Percentiles rank a stretch among this genome's conserved stretches.
Evolutionary conservation across 1,140 invertebrate genomes (phyloP).

Genomic region (Platorchestia sp.): DNA sequence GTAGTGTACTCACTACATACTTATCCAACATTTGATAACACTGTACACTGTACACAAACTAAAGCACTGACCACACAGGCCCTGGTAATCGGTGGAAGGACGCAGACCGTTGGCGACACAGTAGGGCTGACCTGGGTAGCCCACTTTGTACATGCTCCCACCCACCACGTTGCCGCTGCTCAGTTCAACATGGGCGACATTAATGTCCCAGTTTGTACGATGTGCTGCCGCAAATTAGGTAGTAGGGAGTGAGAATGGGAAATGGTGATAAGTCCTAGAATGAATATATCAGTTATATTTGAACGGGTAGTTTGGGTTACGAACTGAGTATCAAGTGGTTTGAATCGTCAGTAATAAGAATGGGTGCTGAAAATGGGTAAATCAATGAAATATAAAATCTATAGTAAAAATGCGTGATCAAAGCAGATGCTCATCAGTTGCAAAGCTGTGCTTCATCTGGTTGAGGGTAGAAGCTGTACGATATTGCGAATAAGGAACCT

Average conservation of each 20-base stretch:
- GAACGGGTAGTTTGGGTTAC: neutral
- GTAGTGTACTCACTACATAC: neutral
- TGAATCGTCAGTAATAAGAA: too few species aligned
- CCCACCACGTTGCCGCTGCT: conserved; percentile 82
- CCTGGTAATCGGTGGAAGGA: conserved; percentile 80
- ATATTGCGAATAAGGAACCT: too few species aligned
- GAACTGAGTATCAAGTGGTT: neutral
- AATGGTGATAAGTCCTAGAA: neutral
- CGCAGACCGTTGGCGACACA: conserved; percentile 79
- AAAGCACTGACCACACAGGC: conserved; percentile 80
- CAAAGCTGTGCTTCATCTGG: too few species aligned
- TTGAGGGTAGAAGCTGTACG: too few species aligned
- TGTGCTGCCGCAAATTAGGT: neutral
- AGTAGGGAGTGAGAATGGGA: neutral
- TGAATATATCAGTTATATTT: neutral
- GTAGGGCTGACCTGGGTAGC: conserved; percentile 75
- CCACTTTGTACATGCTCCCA: conserved; percentile 81
- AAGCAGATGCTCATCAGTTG: too few species aligned
- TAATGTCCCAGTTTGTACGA: neutral
- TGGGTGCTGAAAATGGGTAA: too few species aligned
- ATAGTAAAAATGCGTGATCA: too few species aligned
- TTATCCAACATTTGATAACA: neutral
- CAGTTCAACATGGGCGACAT: neutral
- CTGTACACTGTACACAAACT: neutral
- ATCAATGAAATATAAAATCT: too few species aligned